Percentiles rank a stretch among this genome's conserved stretches.
These are phyloP conservation scores for Ormyrus labotus DNA, from an alignment of 2,888 invertebrate species.

Conservation along the genomic window DNA sequence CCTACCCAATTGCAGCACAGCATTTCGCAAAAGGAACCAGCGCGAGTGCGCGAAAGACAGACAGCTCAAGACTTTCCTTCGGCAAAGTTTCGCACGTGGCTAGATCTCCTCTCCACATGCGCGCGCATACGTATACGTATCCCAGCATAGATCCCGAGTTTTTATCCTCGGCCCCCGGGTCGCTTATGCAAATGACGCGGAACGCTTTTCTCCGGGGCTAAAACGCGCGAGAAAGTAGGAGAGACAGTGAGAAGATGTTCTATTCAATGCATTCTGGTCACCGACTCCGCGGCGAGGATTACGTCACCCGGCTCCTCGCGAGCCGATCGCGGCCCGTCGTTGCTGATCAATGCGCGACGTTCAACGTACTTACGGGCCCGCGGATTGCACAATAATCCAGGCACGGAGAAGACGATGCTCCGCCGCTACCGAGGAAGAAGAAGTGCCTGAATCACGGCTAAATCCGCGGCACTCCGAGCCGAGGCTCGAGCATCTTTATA, in stretches of 20 bases:
- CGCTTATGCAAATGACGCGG: slow-evolving; percentile 50
- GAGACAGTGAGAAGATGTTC: slow-evolving; percentile 26
- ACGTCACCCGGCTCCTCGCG: slow-evolving; percentile 46
- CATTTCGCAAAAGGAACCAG: background rate
- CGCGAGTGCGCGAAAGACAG: background rate
- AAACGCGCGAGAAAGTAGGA: slow-evolving; percentile 47
- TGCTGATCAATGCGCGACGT: slow-evolving; percentile 48
- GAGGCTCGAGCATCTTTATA: slow-evolving; percentile 15
- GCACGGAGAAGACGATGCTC: slow-evolving; percentile 36
- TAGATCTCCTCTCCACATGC: background rate
- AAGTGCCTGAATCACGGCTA: slow-evolving; percentile 10
- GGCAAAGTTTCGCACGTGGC: slow-evolving; percentile 5
- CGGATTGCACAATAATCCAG: slow-evolving; percentile 27
- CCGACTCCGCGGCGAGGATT: slow-evolving; percentile 53
- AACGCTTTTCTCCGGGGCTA: slow-evolving; percentile 40
- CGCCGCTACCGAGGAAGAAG: slow-evolving; percentile 17
- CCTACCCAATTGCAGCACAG: background rate
- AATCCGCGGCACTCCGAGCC: slow-evolving; percentile 12
- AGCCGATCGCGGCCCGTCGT: slow-evolving; percentile 41
- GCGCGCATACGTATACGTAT: background rate
- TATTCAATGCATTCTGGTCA: slow-evolving; percentile 57
- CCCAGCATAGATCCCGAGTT: no score
- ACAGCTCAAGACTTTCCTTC: background rate
- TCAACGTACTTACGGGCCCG: slow-evolving; percentile 6
- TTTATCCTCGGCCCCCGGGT: slow-evolving; percentile 10